phyloP scores from a whole-genome alignment of 2,888 invertebrate genomes.

The Caenorhabditis sp. region DNA sequence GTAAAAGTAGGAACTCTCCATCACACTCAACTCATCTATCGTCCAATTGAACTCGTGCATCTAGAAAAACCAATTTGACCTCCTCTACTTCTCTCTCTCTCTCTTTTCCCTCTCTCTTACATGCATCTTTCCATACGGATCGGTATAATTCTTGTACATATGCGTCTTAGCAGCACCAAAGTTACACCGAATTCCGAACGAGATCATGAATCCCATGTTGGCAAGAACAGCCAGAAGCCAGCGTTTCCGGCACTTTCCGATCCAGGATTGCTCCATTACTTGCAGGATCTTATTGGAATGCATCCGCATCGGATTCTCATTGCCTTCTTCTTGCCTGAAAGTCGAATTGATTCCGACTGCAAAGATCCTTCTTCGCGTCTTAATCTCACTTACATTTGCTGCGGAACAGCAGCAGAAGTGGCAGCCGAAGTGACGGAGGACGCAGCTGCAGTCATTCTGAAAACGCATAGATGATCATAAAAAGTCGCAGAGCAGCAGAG shows the following conservation, averaged over 20 bases:
- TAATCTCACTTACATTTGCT: slow-evolving; percentile 33
- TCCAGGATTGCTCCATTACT: slow-evolving; percentile 72
- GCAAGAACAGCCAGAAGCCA: slow-evolving; percentile 84
- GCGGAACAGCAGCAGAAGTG: slow-evolving; percentile 20
- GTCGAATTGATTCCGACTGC: too few species aligned
- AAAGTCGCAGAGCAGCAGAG: too few species aligned
- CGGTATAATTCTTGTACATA: slow-evolving; percentile 85
- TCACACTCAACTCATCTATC: slow-evolving; percentile 86
- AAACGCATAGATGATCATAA: slow-evolving; percentile 20
- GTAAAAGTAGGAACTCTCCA: slow-evolving; percentile 98
- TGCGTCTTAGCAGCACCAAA: slow-evolving; percentile 97
- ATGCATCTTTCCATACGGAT: slow-evolving; percentile 78
- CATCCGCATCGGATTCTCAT: slow-evolving; percentile 56
- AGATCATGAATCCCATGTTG: slow-evolving; percentile 85
- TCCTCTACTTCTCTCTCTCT: neutral
- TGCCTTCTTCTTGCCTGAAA: slow-evolving; percentile 55
- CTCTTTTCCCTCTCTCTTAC: slow-evolving; percentile 62
- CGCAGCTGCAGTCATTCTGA: slow-evolving; percentile 62
- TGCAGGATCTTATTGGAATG: slow-evolving; percentile 58
- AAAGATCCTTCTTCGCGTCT: neutral
- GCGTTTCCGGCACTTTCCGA: slow-evolving; percentile 84
- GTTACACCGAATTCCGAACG: slow-evolving; percentile 95
- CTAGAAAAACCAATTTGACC: slow-evolving; percentile 78
- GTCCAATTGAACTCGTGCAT: slow-evolving; percentile 82
- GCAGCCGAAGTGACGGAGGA: slow-evolving; percentile 37